Evolutionary conservation across 2,113 vertebrate genomes (phyloP).

Genomic region (Crypturellus undulatus): DNA sequence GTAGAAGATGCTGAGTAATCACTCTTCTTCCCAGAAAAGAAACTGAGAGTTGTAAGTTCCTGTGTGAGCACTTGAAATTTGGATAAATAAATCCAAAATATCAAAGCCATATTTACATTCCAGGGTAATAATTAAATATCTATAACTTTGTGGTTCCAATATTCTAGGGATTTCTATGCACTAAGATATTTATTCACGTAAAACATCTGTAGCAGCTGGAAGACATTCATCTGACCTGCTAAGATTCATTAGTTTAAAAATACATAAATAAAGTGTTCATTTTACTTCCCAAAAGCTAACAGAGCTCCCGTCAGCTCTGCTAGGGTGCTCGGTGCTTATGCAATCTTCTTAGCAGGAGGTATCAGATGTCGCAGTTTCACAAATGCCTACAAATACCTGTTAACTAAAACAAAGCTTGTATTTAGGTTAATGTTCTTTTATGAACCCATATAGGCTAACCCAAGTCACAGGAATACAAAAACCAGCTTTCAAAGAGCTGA

Average conservation of each 20-base stretch:
- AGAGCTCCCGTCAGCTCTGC: not conserved
- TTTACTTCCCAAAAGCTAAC: slow-evolving; percentile 25
- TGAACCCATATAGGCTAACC: not conserved
- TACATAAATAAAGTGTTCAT: not conserved
- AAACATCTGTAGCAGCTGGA: slow-evolving; percentile 71
- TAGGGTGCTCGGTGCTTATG: not conserved
- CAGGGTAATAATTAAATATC: slow-evolving; percentile 20
- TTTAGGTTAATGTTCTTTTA: not conserved
- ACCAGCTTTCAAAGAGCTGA: not conserved
- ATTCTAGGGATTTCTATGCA: slow-evolving; percentile 18
- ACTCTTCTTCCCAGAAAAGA: not conserved
- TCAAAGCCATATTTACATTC: slow-evolving; percentile 37
- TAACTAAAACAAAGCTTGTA: not conserved
- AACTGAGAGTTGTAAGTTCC: not conserved
- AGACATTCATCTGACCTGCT: slow-evolving; percentile 45
- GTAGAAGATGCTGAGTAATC: not conserved
- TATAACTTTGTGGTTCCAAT: not conserved
- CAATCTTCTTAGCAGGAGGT: not conserved
- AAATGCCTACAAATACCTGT: not conserved
- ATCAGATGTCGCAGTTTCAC: not conserved
- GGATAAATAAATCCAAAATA: slow-evolving; percentile 10
- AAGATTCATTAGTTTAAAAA: slow-evolving; percentile 53
- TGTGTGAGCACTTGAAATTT: slow-evolving; percentile 18
- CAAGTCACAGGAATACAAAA: not conserved
- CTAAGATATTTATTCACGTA: slow-evolving; percentile 24